A percentile compares a stretch with the other conserved stretches of the same genome.
Conservation (phyloP, 64 coral and sea anemone species). For the Montipora capricornis region DNA sequence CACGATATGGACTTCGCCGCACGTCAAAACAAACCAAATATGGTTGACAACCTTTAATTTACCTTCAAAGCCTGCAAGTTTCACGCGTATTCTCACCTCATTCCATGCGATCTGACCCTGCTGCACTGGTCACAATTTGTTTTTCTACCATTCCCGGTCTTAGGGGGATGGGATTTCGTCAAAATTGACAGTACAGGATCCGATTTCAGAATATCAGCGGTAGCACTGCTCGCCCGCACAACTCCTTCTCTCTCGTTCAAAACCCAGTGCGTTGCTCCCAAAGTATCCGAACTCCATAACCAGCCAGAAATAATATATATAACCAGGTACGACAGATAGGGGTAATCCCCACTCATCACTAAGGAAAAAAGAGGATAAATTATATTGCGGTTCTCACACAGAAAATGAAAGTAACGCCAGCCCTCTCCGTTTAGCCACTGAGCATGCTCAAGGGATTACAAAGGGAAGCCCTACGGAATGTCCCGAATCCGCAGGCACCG, state of each 20-base stretch:
- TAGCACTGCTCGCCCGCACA: slow-evolving; percentile 55
- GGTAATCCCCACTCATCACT: slow-evolving; percentile 85
- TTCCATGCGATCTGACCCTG: slow-evolving; percentile 59
- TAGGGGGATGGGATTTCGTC: slow-evolving; percentile 82
- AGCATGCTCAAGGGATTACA: slow-evolving; percentile 5
- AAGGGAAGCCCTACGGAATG: neutral
- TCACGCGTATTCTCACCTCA: slow-evolving; percentile 25
- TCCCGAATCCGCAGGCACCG: neutral
- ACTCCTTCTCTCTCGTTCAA: slow-evolving; percentile 88
- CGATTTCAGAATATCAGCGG: slow-evolving; percentile 83
- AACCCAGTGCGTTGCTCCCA: slow-evolving; percentile 94
- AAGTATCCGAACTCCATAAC: slow-evolving; percentile 83
- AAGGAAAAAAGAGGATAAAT: neutral
- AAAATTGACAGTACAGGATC: slow-evolving; percentile 90
- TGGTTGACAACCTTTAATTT: slow-evolving; percentile 14
- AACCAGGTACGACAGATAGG: slow-evolving; percentile 74
- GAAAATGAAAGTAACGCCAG: slow-evolving; percentile 19
- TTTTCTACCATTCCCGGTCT: slow-evolving; percentile 59
- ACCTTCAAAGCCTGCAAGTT: neutral
- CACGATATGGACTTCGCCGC: slow-evolving; percentile 6
- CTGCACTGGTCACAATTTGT: slow-evolving; percentile 75
- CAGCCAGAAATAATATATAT: slow-evolving; percentile 89
- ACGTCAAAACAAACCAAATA: slow-evolving; percentile 50
- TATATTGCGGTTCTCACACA: slow-evolving; percentile 1
- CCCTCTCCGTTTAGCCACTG: neutral